phyloP scores from a whole-genome alignment of 2,797 vertebrate species.

The Lateolabrax maculatus region DNA sequence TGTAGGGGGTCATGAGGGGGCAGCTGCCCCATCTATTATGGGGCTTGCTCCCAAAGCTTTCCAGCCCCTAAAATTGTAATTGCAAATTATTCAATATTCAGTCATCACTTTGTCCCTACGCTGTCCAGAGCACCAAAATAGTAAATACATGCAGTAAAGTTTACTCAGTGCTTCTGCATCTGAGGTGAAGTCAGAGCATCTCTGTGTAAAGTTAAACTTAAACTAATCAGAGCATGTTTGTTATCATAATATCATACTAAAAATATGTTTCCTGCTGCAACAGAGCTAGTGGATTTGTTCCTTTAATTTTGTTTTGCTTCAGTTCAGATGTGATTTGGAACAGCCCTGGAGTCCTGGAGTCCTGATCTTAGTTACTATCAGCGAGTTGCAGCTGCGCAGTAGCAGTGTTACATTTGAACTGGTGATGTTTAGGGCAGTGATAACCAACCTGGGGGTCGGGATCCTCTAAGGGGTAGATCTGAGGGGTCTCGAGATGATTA shows the following conservation, averaged over 20 bases:
- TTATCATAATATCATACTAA: too few relatives aligned
- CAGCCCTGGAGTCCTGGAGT: background rate
- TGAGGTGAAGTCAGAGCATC: background rate
- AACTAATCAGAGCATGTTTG: background rate
- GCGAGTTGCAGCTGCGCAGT: background rate
- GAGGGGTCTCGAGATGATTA: too few relatives aligned
- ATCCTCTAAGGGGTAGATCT: too few relatives aligned
- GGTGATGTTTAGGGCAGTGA: background rate
- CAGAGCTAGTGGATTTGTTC: background rate
- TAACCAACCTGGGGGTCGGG: too few relatives aligned
- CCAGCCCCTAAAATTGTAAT: background rate
- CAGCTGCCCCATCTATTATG: background rate
- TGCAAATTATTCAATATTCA: slow-evolving; percentile 6
- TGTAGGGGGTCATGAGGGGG: background rate
- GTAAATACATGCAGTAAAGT: background rate
- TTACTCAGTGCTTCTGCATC: background rate
- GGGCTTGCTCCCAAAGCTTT: background rate
- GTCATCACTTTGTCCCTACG: background rate
- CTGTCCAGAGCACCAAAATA: background rate
- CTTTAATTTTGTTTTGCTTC: background rate
- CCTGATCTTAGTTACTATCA: background rate
- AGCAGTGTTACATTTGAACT: background rate
- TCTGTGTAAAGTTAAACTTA: background rate
- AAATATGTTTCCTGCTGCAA: background rate
- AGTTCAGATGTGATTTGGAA: background rate